Base-by-base conservation (phyloP, 2,888 invertebrate genomes). In the Acholoe squamosa region DNA sequence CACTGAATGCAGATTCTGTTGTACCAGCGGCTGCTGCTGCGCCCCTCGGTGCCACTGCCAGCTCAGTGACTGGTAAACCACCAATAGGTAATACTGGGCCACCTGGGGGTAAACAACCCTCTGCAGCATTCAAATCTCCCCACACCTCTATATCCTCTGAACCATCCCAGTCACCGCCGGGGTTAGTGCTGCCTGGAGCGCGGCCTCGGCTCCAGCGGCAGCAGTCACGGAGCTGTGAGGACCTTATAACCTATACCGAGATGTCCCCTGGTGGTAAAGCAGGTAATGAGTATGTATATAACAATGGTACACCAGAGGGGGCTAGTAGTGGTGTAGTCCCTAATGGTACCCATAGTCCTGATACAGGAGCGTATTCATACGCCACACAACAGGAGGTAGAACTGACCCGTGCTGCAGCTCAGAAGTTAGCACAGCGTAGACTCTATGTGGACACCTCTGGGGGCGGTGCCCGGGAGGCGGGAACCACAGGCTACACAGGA, bases 201-300 rank as follows among this genome's bases (percentile, higher is more conserved):
- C 0, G 56, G 54, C 52, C 86, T 0, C 25, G 86, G 25, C 56
- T 86, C 1, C 52, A 52, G 19, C 25, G 86, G 54, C 52, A 25
- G 33, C 86, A 86, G 54, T 52, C 52, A 7, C 86, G 86, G 0
- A 86, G 86, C 56, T 86, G 86, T 28, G 86, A 86, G 54, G 86
- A 86, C 86, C 86, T 86, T 19, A 54, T 54, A 12, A 14, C 86
- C 16, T 86, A 86, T 28, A 86, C 52, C 52, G 54, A 54, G 54
- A 86, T 86, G 86, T 16, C 16, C 28, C 28, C 22, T 28, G 3
- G 16, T 28, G 54, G 19, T 19, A 52, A 54, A 7, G 0, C 5
- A 25, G 54, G 52, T 25, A 86, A 86, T 22, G 31, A 86, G 52
- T 80, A 80, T 43, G 43, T 80, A 0, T 43, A 34, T 5, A 80